These are phyloP conservation scores for Palaemon carinicauda DNA, from an alignment of 1,140 invertebrate genomes.

Conservation along the genomic window DNA sequence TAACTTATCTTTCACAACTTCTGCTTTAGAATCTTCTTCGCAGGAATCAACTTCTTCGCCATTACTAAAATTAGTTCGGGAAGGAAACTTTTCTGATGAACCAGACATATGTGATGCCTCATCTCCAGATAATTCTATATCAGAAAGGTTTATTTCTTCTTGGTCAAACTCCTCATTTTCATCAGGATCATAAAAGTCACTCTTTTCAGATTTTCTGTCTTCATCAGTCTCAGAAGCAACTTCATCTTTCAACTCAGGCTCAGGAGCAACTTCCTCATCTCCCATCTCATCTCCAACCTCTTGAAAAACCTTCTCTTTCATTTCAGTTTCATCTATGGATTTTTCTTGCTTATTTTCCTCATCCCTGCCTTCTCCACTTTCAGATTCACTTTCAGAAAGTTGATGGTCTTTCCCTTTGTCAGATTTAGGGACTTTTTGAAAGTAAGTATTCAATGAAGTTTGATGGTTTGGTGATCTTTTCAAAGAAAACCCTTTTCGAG, in stretches of 20 bases:
- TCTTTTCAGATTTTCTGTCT: not conserved
- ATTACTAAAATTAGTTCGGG: too few relatives aligned
- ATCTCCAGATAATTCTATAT: not conserved
- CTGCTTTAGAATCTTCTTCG: too few relatives aligned
- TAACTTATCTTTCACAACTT: too few relatives aligned
- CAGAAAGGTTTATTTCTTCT: slow-evolving; percentile 26
- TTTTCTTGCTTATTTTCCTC: too few relatives aligned
- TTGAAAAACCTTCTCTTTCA: not conserved
- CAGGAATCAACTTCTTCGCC: too few relatives aligned
- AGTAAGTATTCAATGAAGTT: slow-evolving; percentile 28
- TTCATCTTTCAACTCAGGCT: not conserved
- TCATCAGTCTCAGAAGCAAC: not conserved
- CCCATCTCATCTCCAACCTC: not conserved
- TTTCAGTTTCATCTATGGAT: too few relatives aligned
- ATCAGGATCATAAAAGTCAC: slow-evolving; percentile 19
- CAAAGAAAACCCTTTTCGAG: slow-evolving; percentile 26
- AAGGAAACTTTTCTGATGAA: too few relatives aligned
- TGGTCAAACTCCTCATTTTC: slow-evolving; percentile 32
- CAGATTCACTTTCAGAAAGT: slow-evolving; percentile 36
- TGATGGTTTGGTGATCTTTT: slow-evolving; percentile 36
- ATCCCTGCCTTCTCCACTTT: too few relatives aligned
- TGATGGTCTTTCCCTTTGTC: not conserved
- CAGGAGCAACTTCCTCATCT: not conserved
- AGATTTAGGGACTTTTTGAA: not conserved
- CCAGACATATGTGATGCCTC: too few relatives aligned